phyloP scores from a whole-genome alignment of 2,888 invertebrate genomes.

The Koerneria pararmatus region DNA sequence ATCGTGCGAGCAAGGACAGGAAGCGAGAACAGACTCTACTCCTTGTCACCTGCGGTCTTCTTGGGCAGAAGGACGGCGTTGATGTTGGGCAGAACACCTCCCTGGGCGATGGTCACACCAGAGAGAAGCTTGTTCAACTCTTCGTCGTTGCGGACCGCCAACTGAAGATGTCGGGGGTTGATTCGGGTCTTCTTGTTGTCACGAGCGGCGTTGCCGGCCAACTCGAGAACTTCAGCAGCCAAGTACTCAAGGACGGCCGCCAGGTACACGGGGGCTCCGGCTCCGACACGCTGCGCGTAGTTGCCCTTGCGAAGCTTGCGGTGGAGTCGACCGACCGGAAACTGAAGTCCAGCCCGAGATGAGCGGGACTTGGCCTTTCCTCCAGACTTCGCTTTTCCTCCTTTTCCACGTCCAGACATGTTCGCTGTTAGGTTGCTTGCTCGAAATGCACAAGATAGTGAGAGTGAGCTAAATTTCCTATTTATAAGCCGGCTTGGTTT shows the following conservation, averaged over 20 bases:
- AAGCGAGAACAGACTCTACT: slow-evolving; percentile 27
- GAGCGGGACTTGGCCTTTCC: slow-evolving; percentile 53
- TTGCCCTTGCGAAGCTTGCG: slow-evolving; percentile 54
- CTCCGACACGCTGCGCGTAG: slow-evolving; percentile 52
- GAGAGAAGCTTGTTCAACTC: slow-evolving; percentile 49
- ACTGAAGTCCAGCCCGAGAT: slow-evolving; percentile 56
- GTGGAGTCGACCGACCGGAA: slow-evolving; percentile 58
- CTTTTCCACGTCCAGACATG: slow-evolving; percentile 79
- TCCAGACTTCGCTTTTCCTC: slow-evolving; percentile 67
- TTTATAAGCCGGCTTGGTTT: no score
- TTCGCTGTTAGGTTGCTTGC: no score
- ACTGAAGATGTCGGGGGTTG: slow-evolving; percentile 59
- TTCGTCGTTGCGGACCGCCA: slow-evolving; percentile 49
- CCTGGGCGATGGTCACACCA: slow-evolving; percentile 78
- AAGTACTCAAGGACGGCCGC: slow-evolving; percentile 53
- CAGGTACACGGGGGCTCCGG: slow-evolving; percentile 50
- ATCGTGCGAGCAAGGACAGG: no score
- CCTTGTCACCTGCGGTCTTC: slow-evolving; percentile 49
- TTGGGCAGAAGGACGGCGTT: slow-evolving; percentile 57
- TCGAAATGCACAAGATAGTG: no score
- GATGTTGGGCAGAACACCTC: slow-evolving; percentile 71
- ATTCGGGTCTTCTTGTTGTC: slow-evolving; percentile 64
- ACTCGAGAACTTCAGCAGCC: slow-evolving; percentile 58
- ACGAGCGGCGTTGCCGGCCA: slow-evolving; percentile 63
- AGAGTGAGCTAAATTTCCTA: no score